Conservation (phyloP, 2,888 invertebrate species). For the Acanthopleura granulata region DNA sequence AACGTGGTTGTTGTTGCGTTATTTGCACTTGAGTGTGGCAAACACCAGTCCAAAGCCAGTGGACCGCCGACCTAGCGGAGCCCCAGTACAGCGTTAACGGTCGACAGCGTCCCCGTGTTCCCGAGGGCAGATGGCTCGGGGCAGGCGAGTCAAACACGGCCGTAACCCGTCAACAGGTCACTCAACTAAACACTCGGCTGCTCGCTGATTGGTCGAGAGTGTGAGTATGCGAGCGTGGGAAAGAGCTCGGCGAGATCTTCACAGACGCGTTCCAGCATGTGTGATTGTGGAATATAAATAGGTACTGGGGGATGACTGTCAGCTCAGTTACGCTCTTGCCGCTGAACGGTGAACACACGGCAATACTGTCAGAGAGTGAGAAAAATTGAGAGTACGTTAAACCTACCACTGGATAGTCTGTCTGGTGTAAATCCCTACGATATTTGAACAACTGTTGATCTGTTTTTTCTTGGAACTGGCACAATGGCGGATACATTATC, state of each 20-base stretch:
- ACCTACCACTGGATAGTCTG: no score
- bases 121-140: not conserved
- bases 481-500: conserved; percentile 10
- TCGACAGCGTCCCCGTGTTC: not conserved
- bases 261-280: conserved; percentile 1
- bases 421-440: not conserved
- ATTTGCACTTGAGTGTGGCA: not conserved
- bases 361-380: not conserved
- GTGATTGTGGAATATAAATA: not conserved
- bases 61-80: not conserved
- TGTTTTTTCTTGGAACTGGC: not conserved
- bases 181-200: not conserved
- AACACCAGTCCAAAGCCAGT: not conserved
- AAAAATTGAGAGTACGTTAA: no score
- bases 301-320: not conserved
- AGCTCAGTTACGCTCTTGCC: not conserved
- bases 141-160: not conserved
- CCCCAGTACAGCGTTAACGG: not conserved
- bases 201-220: not conserved
- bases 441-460: not conserved
- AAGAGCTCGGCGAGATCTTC: not conserved
- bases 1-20: not conserved
- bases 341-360: not conserved
- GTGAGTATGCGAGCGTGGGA: conserved; percentile 8
- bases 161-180: conserved; percentile 9